phyloP scores from a whole-genome alignment of 2,113 vertebrate genomes.

The Perca fluviatilis region DNA sequence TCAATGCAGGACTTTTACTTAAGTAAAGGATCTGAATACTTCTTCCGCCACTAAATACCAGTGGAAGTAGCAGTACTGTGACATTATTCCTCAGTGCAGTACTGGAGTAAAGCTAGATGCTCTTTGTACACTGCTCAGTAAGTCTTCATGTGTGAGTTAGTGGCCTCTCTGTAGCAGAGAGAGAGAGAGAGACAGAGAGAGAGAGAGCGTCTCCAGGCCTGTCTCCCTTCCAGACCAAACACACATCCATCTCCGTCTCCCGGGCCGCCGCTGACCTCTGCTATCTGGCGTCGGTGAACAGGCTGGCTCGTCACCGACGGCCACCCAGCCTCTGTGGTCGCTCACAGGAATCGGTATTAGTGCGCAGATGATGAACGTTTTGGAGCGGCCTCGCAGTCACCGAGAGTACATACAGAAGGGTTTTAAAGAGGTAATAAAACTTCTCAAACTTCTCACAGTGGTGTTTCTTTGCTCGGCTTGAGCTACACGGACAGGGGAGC shows the following conservation, averaged over 20 bases:
- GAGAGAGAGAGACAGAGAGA: slow-evolving; percentile 2
- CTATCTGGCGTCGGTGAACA: slow-evolving; percentile 59
- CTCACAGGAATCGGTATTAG: slow-evolving; percentile 46
- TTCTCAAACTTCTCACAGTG: slow-evolving; percentile 12
- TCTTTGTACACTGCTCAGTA: slow-evolving; percentile 13
- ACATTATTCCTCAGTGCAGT: not conserved
- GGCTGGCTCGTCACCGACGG: slow-evolving; percentile 51
- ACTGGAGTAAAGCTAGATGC: not conserved
- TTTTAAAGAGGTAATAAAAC: slow-evolving; percentile 40
- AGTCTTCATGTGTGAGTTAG: slow-evolving; percentile 26
- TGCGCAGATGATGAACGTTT: slow-evolving; percentile 38
- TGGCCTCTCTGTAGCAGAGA: slow-evolving; percentile 30
- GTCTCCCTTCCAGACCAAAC: slow-evolving; percentile 71
- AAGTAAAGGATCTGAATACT: too few species aligned
- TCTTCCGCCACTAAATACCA: too few species aligned
- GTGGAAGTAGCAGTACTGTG: not conserved
- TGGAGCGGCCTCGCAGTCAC: slow-evolving; percentile 27
- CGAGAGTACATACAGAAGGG: slow-evolving; percentile 5
- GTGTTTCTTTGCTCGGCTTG: slow-evolving; percentile 4
- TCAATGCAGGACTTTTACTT: too few species aligned
- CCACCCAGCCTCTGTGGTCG: slow-evolving; percentile 70
- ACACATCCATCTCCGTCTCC: slow-evolving; percentile 64
- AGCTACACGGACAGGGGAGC: not conserved
- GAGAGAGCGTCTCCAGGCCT: slow-evolving; percentile 45
- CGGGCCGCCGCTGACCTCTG: slow-evolving; percentile 53